Base-by-base conservation (phyloP, 2,888 invertebrate species). In the Dermolepida albohirtum region DNA sequence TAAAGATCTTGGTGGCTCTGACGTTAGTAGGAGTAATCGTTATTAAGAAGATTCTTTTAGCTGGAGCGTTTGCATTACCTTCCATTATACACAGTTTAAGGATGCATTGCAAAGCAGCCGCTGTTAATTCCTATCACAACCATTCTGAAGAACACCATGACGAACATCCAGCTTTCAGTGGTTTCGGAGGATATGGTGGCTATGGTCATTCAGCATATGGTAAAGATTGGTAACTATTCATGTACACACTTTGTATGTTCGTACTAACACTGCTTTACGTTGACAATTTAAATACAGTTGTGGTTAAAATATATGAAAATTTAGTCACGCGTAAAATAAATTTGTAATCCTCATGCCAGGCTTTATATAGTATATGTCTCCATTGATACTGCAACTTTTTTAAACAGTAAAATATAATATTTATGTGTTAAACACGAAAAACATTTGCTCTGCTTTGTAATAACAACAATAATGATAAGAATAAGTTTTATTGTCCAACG, bases 41-140 rank as follows among this genome's bases (percentile, higher is more conserved):
- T 76, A 89, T 90, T 73, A 90, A 90, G 82, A 90, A 90, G 74
- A 79, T 89, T 7, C 80, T 90, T 12, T 81, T 90, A 0, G 79
- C 89, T 0, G 89, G 86, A 11, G 89, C 89, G 0, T 76, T 90
- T 8, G 80, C 89, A 54, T 76, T 89, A 16, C 89, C 90, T 0
- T 86, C 88, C 52, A 77, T 90, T 34, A 80, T 90, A n/a, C 86
- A 87, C 57, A 86, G 85, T 0, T 75, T 87, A 71, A 87, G 87
- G 74, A 82, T 85, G 75, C 70, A 70, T 75, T 87, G 87, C 81
- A 87, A 86, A 84, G 86, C 86, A 59, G 70, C 71, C 22, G 73
- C 72, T 4, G 50, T 47, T 47, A 75, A 72, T 68, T 40, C 65
- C 8, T 47, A 66, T 49, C 73, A 73, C 44, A 70, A 41, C 22